phyloP scores from a whole-genome alignment of 1,140 invertebrate species.

The Drosophila subpulchrella region DNA sequence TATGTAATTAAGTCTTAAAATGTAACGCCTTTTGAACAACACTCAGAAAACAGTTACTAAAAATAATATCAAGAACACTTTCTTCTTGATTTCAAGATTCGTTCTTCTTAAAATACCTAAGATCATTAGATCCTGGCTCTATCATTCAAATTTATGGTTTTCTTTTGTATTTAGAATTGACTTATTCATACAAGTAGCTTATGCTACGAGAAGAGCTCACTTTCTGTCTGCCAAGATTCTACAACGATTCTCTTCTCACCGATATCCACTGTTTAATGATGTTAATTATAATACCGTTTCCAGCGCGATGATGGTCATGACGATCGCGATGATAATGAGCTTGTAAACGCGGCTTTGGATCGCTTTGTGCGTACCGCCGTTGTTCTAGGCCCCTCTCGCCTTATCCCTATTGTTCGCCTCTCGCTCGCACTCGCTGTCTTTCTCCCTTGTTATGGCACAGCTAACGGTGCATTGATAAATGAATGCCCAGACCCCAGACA shows the following conservation, averaged over 20 bases:
- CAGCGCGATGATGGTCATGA: conserved; percentile 34
- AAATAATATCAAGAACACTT: too few relatives aligned
- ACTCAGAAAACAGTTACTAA: too few relatives aligned
- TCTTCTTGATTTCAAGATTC: too few relatives aligned
- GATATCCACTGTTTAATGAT: conserved; percentile 46
- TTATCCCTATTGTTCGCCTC: conserved; percentile 18
- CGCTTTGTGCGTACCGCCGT: conserved; percentile 65
- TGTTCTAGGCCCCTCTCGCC: conserved; percentile 17
- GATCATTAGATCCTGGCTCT: too few relatives aligned
- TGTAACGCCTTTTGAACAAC: too few relatives aligned
- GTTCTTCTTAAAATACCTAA: too few relatives aligned
- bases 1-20: too few relatives aligned
- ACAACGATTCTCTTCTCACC: conserved; percentile 1
- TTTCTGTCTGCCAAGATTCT: not conserved
- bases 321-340: conserved; percentile 55
- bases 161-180: too few relatives aligned
- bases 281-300: conserved; percentile 73
- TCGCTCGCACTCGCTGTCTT: conserved; percentile 14
- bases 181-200: too few relatives aligned
- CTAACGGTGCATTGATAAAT: conserved; percentile 77
- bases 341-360: conserved; percentile 43
- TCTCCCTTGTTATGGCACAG: conserved; percentile 66
- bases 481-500: conserved; percentile 31
- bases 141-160: not conserved
- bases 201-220: not conserved